Evolutionary conservation across 1,140 invertebrate species (phyloP).

Genomic region (Anadara kagoshimensis): DNA sequence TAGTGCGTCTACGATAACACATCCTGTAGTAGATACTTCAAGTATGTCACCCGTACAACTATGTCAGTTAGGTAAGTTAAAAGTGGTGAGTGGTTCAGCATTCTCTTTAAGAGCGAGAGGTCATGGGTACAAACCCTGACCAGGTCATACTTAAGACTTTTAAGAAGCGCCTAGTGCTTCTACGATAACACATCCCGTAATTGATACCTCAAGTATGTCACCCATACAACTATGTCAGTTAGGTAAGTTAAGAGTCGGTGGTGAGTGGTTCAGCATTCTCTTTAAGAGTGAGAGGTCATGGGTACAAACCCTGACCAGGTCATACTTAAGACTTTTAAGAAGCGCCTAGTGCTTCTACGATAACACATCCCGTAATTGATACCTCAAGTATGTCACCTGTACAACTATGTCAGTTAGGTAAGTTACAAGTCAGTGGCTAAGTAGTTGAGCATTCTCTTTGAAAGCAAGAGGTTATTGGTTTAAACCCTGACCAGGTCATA

Average conservation of each 20-base stretch:
- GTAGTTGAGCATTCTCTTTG: background rate
- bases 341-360: background rate
- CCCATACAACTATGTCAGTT: background rate
- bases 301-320: background rate
- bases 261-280: background rate
- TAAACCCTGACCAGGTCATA: background rate
- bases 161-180: background rate
- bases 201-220: background rate
- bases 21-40: conserved; percentile 53
- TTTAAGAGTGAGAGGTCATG: no score
- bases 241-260: background rate
- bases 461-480: no score
- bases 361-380: background rate
- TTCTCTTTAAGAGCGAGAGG: background rate
- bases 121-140: background rate
- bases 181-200: background rate
- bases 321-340: background rate
- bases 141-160: background rate
- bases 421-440: background rate
- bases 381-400: background rate
- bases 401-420: background rate
- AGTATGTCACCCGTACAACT: conserved; percentile 66
- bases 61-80: conserved; percentile 67
- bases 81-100: background rate
- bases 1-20: conserved; percentile 60